Evolutionary conservation across 2,888 invertebrate genomes (phyloP).

Genomic region (Perizoma affinitatum): DNA sequence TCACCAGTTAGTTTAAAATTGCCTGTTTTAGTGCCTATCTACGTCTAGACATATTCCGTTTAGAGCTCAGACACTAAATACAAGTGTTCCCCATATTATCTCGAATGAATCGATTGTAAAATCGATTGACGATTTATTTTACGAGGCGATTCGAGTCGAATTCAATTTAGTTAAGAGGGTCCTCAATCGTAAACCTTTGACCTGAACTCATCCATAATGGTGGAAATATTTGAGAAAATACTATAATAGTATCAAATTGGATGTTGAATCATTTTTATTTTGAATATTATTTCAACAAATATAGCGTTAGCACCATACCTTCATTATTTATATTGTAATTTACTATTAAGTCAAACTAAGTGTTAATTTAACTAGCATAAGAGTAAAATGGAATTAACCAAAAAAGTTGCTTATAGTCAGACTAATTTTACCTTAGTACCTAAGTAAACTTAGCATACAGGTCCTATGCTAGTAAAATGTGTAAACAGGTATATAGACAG

Average conservation of each 20-base stretch:
- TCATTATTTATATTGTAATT: too few species aligned
- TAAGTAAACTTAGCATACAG: too few species aligned
- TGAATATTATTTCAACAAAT: slow-evolving; percentile 21
- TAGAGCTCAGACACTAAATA: slow-evolving; percentile 39
- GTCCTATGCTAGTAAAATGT: too few species aligned
- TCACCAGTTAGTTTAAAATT: slow-evolving; percentile 16
- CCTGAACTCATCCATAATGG: slow-evolving; percentile 59
- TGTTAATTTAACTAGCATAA: too few species aligned
- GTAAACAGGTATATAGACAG: too few species aligned
- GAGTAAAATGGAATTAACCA: too few species aligned
- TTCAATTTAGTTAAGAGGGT: slow-evolving; percentile 78
- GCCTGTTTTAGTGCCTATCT: slow-evolving; percentile 23
- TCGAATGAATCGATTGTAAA: slow-evolving; percentile 61
- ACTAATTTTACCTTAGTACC: too few species aligned
- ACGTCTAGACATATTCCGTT: slow-evolving; percentile 41
- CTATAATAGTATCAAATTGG: slow-evolving; percentile 47
- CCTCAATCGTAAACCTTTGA: slow-evolving; percentile 74
- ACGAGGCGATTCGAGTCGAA: slow-evolving; percentile 72
- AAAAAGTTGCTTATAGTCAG: too few species aligned
- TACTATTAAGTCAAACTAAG: too few species aligned
- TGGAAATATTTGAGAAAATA: slow-evolving; percentile 47
- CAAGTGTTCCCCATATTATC: slow-evolving; percentile 49
- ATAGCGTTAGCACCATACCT: too few species aligned
- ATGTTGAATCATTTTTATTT: slow-evolving; percentile 22
- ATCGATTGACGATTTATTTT: slow-evolving; percentile 65